Base-by-base conservation (phyloP, 2,888 invertebrate species). In the Tryphoninae sp. region DNA sequence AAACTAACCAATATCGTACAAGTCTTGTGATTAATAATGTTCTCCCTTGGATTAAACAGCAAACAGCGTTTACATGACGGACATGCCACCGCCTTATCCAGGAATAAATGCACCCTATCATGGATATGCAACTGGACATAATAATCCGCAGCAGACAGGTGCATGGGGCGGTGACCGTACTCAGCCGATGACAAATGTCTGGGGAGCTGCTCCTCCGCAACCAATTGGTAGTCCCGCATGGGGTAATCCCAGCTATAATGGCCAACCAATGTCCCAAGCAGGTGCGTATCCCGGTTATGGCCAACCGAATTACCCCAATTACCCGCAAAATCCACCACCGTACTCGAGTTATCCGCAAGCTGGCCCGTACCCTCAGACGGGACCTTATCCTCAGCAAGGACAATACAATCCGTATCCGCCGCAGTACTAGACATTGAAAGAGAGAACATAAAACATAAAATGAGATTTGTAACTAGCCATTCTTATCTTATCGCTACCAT, bases 31-130 rank as follows among this genome's bases (percentile, higher is more conserved):
- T 16, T 59, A 61, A 23, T 58, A 26, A 23, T 11, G 9, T 19
- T 2, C 1, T 67, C 26, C 4, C 8, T 69, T 40, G 55, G 67
- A n/a, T 0, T 19, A 69, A 42, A 65, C 95, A 91, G 95, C 96
- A 42, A 96, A 96, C 92, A 95, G 95, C 23, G 98, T 98, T 33
- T 98, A 95, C 92, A 96, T 97, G 94, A 96, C 96, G 62, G 96
- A 97, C 91, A 96, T 95, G 91, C 98, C 98, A 33, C 98, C 98
- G 64, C 98, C 98, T 2, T 98, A 98, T 92, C 98, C 98, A 16
- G 98, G 98, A 78, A 95, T 98, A 84, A 95, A 93, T 80, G 91
- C 92, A 13, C 87, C 89, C 9, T 92, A 92, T 84, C 91, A 90
- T 75, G 93, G 92, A 11, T 92, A 92, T 81, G 89, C 90, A 0